Evolutionary conservation across 2,888 invertebrate species (phyloP).

Genomic region (Omphaloscelis lunosa): DNA sequence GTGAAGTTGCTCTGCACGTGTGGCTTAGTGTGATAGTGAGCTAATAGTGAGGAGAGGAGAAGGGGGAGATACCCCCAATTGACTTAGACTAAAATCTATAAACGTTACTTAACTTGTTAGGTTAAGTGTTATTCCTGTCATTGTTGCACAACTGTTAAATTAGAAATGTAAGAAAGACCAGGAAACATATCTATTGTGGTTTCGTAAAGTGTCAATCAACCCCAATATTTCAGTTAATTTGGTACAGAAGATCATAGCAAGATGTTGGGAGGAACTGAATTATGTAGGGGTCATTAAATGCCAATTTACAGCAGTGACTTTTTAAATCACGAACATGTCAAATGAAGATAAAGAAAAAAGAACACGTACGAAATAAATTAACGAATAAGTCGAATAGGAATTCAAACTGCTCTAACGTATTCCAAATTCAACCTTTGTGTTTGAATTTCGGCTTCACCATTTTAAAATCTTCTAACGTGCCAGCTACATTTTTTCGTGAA

Average conservation of each 20-base stretch:
- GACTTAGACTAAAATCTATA: not conserved
- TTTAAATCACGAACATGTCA: not conserved
- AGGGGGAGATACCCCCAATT: too few relatives aligned
- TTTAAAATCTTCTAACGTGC: slow-evolving; percentile 25
- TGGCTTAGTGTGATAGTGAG: not conserved
- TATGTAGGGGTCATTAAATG: not conserved
- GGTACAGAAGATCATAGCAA: not conserved
- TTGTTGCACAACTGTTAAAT: not conserved
- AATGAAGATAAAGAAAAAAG: not conserved
- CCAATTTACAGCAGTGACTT: not conserved
- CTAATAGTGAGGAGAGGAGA: too few relatives aligned
- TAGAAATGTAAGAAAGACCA: not conserved
- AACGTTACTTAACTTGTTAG: not conserved
- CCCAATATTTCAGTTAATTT: not conserved
- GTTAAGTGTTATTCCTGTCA: not conserved
- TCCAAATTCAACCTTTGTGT: slow-evolving; percentile 20
- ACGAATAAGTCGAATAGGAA: not conserved
- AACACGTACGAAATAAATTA: not conserved
- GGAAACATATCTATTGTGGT: not conserved
- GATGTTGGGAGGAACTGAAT: not conserved
- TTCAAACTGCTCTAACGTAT: not conserved
- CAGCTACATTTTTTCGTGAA: slow-evolving; percentile 33
- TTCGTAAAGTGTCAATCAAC: too few relatives aligned
- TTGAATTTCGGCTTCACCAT: slow-evolving; percentile 24
- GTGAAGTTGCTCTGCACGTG: not conserved